Evolutionary conservation across 2,797 vertebrate genomes (phyloP).

Genomic region (Muscicapa comitata): DNA sequence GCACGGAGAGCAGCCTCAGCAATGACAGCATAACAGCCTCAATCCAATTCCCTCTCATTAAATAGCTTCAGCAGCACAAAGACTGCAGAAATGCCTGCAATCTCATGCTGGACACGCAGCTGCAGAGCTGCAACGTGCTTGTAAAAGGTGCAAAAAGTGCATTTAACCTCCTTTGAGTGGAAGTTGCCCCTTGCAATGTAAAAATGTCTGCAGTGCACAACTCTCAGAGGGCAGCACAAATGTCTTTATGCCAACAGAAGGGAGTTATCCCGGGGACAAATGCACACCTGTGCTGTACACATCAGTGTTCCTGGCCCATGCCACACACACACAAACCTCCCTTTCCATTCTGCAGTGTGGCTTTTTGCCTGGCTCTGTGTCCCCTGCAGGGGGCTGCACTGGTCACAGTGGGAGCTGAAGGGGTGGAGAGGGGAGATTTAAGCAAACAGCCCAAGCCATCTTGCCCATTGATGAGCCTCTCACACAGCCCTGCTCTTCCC

Average conservation of each 20-base stretch:
- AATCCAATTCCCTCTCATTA: constrained; percentile 66
- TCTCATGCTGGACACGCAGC: constrained; percentile 50
- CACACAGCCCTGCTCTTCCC: background rate
- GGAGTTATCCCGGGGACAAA: background rate
- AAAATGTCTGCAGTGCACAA: background rate
- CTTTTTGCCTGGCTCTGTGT: background rate
- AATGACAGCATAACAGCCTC: constrained; percentile 55
- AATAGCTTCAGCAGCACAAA: constrained; percentile 47
- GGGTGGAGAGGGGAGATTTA: background rate
- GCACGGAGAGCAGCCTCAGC: constrained; percentile 28
- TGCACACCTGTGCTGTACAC: background rate
- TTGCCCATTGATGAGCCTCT: background rate
- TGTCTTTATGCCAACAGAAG: background rate
- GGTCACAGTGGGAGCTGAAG: background rate
- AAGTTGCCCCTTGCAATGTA: background rate
- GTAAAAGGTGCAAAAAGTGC: background rate
- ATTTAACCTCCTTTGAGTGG: background rate
- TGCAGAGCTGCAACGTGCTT: background rate
- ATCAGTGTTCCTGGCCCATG: background rate
- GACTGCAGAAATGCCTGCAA: constrained; percentile 43
- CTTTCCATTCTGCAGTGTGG: background rate
- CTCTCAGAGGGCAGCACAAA: background rate
- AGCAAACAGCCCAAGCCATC: background rate
- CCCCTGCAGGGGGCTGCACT: background rate
- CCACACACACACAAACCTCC: background rate